These are phyloP conservation scores for Corydoras maculifer DNA, from an alignment of 2,113 vertebrate species.

Conservation along the genomic window DNA sequence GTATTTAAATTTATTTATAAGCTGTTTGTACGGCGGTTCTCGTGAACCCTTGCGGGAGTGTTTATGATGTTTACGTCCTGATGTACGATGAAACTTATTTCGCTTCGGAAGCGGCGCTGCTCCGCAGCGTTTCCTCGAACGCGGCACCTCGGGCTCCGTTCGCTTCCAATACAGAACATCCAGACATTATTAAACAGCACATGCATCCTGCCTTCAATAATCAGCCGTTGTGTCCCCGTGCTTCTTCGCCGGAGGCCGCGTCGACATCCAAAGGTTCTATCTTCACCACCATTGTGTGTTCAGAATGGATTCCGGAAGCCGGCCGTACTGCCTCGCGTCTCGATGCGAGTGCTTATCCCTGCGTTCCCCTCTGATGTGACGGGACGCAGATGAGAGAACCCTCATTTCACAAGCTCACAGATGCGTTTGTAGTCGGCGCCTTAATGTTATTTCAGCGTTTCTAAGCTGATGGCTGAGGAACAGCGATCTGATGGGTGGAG, in stretches of 20 bases:
- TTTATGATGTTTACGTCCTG: too few relatives aligned
- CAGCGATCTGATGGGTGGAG: neutral
- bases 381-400: neutral
- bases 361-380: conserved; percentile 1
- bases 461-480: conserved; percentile 7
- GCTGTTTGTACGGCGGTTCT: too few relatives aligned
- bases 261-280: conserved; percentile 32
- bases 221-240: neutral
- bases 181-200: conserved; percentile 1
- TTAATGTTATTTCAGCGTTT: conserved; percentile 21
- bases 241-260: conserved; percentile 13
- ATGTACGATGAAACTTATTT: too few relatives aligned
- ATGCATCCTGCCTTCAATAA: conserved; percentile 15
- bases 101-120: too few relatives aligned
- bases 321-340: neutral
- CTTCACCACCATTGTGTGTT: conserved; percentile 30
- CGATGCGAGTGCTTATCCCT: conserved; percentile 29
- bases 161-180: too few relatives aligned
- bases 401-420: conserved; percentile 26
- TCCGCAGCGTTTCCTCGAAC: too few relatives aligned
- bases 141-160: too few relatives aligned
- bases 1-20: too few relatives aligned
- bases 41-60: too few relatives aligned
- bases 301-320: conserved; percentile 28
- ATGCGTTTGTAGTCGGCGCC: conserved; percentile 12